phyloP scores from a whole-genome alignment of 2,113 vertebrate species.

The Melanerpes aurifrons region DNA sequence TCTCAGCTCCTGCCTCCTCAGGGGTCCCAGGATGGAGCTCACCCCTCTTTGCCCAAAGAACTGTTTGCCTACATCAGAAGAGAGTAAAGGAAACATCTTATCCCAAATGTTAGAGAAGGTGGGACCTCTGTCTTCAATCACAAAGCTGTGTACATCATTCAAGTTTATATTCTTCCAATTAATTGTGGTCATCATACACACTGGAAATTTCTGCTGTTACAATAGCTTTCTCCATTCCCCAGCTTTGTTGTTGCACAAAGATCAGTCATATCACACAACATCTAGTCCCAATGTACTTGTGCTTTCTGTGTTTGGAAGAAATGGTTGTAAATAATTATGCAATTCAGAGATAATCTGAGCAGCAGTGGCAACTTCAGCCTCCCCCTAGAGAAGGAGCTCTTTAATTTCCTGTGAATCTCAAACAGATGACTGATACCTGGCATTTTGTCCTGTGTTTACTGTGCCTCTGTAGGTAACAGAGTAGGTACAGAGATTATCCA shows the following conservation, averaged over 20 bases:
- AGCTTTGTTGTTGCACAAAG: background rate
- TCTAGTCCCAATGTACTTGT: background rate
- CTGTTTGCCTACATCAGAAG: background rate
- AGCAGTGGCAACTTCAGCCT: background rate
- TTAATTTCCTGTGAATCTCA: background rate
- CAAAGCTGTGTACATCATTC: background rate
- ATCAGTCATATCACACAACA: rapidly evolving
- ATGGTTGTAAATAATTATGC: background rate
- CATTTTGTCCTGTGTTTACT: background rate
- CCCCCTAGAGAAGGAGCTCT: background rate
- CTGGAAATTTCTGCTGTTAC: background rate
- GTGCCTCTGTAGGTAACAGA: background rate
- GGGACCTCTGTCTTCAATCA: rapidly evolving
- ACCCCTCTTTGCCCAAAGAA: background rate
- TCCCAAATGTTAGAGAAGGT: background rate
- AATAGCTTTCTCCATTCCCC: background rate
- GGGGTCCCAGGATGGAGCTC: background rate
- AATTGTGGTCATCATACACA: background rate
- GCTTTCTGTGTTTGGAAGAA: background rate
- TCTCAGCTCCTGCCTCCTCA: background rate
- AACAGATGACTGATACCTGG: background rate
- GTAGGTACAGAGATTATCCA: background rate
- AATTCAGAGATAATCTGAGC: background rate
- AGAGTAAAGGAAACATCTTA: background rate
- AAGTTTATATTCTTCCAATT: background rate